These are phyloP conservation scores for Ichneumoninae sp. DNA, from an alignment of 2,888 invertebrate species.

Conservation along the genomic window DNA sequence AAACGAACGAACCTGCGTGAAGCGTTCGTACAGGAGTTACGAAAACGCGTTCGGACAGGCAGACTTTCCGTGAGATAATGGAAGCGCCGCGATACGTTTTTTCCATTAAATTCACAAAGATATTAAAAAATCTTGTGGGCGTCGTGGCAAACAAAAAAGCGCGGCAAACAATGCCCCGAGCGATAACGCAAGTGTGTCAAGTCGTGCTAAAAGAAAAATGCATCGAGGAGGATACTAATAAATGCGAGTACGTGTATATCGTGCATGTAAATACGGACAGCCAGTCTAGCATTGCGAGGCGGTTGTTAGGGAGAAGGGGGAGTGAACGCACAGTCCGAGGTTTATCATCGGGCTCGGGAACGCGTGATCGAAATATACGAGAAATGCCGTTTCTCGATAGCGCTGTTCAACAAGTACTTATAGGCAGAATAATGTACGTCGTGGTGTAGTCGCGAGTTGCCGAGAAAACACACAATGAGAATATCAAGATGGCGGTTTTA, in stretches of 20 bases:
- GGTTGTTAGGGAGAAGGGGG: not conserved
- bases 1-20: too few species aligned
- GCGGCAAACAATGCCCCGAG: slow-evolving; percentile 28
- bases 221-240: not conserved
- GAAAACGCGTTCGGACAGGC: not conserved
- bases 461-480: slow-evolving; percentile 15
- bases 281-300: not conserved
- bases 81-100: slow-evolving; percentile 27
- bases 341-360: slow-evolving; percentile 22
- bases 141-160: slow-evolving; percentile 24
- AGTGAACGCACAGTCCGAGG: slow-evolving; percentile 5
- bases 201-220: not conserved
- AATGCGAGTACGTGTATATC: not conserved
- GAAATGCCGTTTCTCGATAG: slow-evolving; percentile 23
- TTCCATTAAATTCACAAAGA: not conserved
- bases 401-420: not conserved
- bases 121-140: slow-evolving; percentile 11
- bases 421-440: not conserved
- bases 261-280: slow-evolving; percentile 13
- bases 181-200: not conserved
- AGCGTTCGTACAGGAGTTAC: too few species aligned
- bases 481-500: slow-evolving; percentile 80
- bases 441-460: not conserved
- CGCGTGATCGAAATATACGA: slow-evolving; percentile 9
- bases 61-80: slow-evolving; percentile 25